These are phyloP conservation scores for Papilio demoleus DNA, from an alignment of 2,888 invertebrate genomes.

Conservation along the genomic window DNA sequence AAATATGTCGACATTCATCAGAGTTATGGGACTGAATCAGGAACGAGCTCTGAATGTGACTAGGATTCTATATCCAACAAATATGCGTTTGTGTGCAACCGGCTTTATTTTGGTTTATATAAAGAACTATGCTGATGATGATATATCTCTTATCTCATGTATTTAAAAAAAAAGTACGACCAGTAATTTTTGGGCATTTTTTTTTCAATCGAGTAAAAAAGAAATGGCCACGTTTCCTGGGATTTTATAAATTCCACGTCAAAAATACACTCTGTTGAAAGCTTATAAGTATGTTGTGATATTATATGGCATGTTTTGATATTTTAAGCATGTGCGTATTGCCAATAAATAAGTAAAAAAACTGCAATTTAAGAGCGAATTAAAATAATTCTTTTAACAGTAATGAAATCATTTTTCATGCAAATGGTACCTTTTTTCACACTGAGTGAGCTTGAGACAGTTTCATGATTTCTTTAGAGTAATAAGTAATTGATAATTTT, in stretches of 20 bases:
- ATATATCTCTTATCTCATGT: no score
- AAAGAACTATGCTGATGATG: not conserved
- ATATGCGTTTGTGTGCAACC: not conserved
- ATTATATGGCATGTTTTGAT: conserved; percentile 6
- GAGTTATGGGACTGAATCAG: conserved; percentile 62
- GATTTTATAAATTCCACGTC: no score
- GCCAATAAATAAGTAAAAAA: not conserved
- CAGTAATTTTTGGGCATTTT: not conserved
- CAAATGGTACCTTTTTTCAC: conserved; percentile 17
- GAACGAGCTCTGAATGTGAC: conserved; percentile 42
- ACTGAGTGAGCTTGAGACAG: conserved; percentile 15
- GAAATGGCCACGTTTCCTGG: not conserved
- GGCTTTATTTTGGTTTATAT: not conserved
- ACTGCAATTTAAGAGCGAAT: conserved; percentile 8
- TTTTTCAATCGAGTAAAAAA: not conserved
- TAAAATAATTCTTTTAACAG: conserved; percentile 13
- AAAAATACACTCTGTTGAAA: no score
- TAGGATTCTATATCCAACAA: conserved; percentile 37
- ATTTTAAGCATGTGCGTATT: conserved; percentile 3
- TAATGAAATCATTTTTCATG: conserved; percentile 19
- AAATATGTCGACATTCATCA: conserved; percentile 69
- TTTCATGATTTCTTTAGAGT: conserved; percentile 34
- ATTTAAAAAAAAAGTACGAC: no score
- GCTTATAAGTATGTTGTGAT: not conserved
- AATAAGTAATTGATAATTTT: conserved; percentile 34